Base-by-base conservation (phyloP, 1,140 invertebrate genomes). In the Babylonia areolata region DNA sequence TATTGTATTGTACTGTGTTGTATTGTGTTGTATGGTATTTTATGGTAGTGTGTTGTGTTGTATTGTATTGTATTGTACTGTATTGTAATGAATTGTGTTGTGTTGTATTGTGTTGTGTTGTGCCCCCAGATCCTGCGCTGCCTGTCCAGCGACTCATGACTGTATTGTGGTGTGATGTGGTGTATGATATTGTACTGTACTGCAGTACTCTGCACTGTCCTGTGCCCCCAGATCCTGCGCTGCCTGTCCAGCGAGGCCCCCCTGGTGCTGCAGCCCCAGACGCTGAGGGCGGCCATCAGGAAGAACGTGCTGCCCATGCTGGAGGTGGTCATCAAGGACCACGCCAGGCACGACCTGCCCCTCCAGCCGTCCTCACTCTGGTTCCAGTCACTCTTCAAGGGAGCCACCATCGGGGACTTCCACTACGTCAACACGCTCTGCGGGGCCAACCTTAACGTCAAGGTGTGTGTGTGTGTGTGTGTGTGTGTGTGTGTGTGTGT, bases 241-340 rank as follows among this genome's bases (percentile, higher is more conserved):
- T 40, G 35, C 23, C 58, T 84, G 17, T 71, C 33, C 58, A 64
- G 31, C 37, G 58, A 71, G 3, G 64, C 71, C 6, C 39, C 46
- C 15, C 39, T 84, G 37, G 82, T 40, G 69, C 33, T 84, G 31
- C 58, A 64, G 37, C 42, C 82, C 17, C 40, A 51, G 33, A 84
- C 82, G 20, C 9, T 84, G 58, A 39, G 58, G 6, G 82, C 82
- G 5, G 82, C 82, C 71, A 73, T 84, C 69, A 73, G n/a, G 37
- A 84, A 84, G 69, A 84, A 84, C 69, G 35, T 84, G 31, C 58
- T 84, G 58, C 82, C 82, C 12, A 84, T 84, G 82, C 37, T 84
- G 37, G 82, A 84, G 46, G n/a, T 73, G 64, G 69, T 84, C 58
- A 71, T 84, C 31, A 71, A 84, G 71, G 82, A 84, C 69, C 69